Evolutionary conservation across 2,888 invertebrate species (phyloP), one percentile per base, ranked within the genome.

Genomic region (Agrotis exclamationis): DNA sequence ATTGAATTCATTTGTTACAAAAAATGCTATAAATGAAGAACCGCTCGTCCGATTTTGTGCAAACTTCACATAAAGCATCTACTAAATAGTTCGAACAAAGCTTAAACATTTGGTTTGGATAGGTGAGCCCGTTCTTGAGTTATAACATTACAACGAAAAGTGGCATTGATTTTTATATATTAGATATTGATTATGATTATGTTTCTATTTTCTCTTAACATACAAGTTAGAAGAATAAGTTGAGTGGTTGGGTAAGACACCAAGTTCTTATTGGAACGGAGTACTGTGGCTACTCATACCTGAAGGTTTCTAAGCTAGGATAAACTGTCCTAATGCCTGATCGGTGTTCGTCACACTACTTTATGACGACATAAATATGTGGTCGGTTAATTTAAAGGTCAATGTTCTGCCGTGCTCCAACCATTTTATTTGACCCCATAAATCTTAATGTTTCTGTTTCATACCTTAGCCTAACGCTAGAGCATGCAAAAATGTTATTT

Each of bases 311-410:
- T n/a, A 50, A 68, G 53, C 24, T 24, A 16, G 54, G 54, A 67
- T 13, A 33, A 58, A 70, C 57, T 45, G 54, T 22, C 20, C 64
- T 57, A 63, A 39, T 57, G 39, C 22, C 71, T 81, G 51, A 63
- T 66, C 70, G 74, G 58, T 71, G 71, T 85, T 79, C 76, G 66
- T 77, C 83, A 78, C 76, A 81, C 84, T 81, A 78, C 73, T 87
- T 88, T 88, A 90, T 86, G 85, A 79, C 83, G 77, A 69, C 83
- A 85, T 90, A 89, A 89, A 89, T 79, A 86, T 73, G 54, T 81
- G 78, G 82, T 86, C 83, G 80, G 86, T 88, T 87, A 86, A 87
- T 86, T 84, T 82, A 84, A 80, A 87, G 87, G 86, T 86, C 84
- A 84, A 85, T 81, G 84, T 80, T 81, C 81, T 70, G 66, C 54